Conservation (phyloP, 2,797 vertebrate species). For the Myiotriccus ornatus region DNA sequence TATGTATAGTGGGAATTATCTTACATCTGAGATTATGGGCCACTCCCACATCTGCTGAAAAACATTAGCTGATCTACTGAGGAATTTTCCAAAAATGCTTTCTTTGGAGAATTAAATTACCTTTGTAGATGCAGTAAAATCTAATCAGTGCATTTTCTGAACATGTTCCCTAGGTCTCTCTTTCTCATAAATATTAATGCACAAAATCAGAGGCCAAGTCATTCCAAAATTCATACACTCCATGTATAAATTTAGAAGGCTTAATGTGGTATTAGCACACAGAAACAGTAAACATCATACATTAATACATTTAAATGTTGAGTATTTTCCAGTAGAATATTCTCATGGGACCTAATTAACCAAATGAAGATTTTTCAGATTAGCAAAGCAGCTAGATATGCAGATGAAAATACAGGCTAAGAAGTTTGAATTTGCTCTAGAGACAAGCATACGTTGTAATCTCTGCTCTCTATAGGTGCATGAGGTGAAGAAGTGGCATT, state of each 20-base stretch:
- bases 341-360: conserved; percentile 51
- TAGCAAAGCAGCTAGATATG: conserved; percentile 4
- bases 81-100: neutral
- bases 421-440: neutral
- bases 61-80: neutral
- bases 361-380: conserved; percentile 22
- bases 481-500: neutral
- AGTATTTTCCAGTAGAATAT: conserved; percentile 30
- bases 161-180: neutral
- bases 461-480: neutral
- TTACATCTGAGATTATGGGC: neutral
- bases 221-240: neutral
- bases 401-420: neutral
- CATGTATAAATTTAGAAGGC: conserved; percentile 22
- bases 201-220: conserved; percentile 6
- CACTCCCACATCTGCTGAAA: neutral
- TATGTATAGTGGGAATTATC: neutral
- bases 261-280: conserved; percentile 4
- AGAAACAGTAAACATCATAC: conserved; percentile 21
- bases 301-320: conserved; percentile 44
- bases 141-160: conserved; percentile 5
- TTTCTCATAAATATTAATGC: conserved; percentile 41
- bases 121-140: neutral
- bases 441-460: neutral
- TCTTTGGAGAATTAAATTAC: conserved; percentile 16